These are phyloP conservation scores for Amphibalanus amphitrite DNA, from an alignment of 1,140 invertebrate genomes.

Conservation along the genomic window DNA sequence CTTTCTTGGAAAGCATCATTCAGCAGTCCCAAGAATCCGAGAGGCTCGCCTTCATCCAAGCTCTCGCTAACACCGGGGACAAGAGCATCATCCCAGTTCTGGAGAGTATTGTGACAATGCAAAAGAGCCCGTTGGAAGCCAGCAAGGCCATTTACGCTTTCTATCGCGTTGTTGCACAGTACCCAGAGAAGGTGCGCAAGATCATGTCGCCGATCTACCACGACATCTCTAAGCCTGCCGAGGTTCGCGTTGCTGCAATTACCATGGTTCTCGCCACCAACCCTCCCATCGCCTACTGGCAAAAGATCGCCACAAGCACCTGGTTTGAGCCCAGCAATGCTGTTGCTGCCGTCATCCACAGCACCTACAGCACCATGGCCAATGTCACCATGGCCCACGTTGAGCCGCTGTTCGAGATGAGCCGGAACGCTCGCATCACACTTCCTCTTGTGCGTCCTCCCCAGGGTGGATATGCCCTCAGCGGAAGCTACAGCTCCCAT, in stretches of 20 bases:
- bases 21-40: neutral
- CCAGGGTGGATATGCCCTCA: neutral
- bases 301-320: slow-evolving; percentile 14
- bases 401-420: neutral
- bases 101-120: neutral
- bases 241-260: slow-evolving; percentile 16
- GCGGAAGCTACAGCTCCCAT: neutral
- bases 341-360: slow-evolving; percentile 14
- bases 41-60: neutral
- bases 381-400: neutral
- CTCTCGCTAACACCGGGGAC: neutral
- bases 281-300: slow-evolving; percentile 11
- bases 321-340: slow-evolving; percentile 15
- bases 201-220: neutral
- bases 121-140: neutral
- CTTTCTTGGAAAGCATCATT: neutral
- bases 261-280: slow-evolving; percentile 13
- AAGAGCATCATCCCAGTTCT: neutral
- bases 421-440: neutral
- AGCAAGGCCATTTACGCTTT: too few relatives aligned
- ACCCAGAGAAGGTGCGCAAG: neutral
- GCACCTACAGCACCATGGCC: slow-evolving; percentile 11
- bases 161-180: neutral
- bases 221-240: neutral
- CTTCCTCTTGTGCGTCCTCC: neutral